Evolutionary conservation across 1,140 invertebrate genomes (phyloP).

Genomic region (Mycetomoellerius zeteki): DNA sequence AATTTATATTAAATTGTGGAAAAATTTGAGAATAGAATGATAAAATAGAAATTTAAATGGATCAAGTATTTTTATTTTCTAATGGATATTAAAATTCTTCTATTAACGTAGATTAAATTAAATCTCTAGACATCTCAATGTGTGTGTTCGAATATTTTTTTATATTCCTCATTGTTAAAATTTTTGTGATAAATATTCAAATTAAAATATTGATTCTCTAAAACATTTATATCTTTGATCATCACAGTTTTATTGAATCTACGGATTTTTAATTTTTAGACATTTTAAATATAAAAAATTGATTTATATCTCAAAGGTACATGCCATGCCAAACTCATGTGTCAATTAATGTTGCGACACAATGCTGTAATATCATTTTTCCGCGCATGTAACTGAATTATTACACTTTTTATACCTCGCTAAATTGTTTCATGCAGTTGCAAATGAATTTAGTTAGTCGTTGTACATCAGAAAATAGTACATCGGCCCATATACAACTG

Average conservation of each 20-base stretch:
- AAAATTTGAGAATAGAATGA: neutral
- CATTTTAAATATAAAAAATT: neutral
- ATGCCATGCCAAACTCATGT: neutral
- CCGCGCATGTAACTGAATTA: constrained; percentile 5
- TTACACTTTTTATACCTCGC: constrained; percentile 19
- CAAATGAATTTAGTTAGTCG: constrained; percentile 59
- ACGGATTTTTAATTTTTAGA: constrained; percentile 11
- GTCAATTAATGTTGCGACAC: constrained; percentile 14
- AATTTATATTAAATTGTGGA: constrained; percentile 28
- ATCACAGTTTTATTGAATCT: neutral
- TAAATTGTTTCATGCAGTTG: constrained; percentile 48
- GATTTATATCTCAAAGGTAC: neutral
- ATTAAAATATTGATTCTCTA: neutral
- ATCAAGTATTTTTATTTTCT: neutral
- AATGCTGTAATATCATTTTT: constrained; percentile 13
- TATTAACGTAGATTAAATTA: neutral
- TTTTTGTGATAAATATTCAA: constrained; percentile 7
- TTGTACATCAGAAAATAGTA: constrained; percentile 18
- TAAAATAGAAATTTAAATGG: neutral
- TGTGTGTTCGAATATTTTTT: neutral
- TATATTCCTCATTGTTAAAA: neutral
- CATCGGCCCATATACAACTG: constrained; percentile 19
- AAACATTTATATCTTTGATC: neutral
- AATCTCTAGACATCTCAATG: neutral
- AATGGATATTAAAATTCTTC: neutral